Base-by-base conservation (phyloP, 2,797 vertebrate species). In the Halcyon smyrnensis region DNA sequence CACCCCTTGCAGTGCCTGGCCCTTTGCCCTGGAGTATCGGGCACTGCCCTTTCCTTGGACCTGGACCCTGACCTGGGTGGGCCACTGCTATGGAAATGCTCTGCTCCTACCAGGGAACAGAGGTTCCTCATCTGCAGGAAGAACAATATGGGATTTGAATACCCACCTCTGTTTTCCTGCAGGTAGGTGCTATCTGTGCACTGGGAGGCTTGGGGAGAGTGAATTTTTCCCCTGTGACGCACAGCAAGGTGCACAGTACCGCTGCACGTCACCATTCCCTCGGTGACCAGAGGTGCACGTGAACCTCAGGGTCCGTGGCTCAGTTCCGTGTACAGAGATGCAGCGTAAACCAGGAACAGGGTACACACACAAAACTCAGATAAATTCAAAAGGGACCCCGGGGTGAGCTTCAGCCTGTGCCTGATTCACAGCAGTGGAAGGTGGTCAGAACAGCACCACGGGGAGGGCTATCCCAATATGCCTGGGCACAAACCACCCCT, bases 271-370 rank as follows among this genome's bases (percentile, higher is more conserved):
- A 10, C 6, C 10, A 32, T 8, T 21, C 54, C 79, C 54, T 34
- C 17, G 60, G 51, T 17, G 20, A 24, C 19, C 28, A 57, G n/a
- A 65, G 36, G 41, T 14, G 63, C 15, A 10, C 3, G 3, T 1
- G 37, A 63, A 57, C 39, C 56, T 30, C 0, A 1, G 56, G 70
- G 11, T 32, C 43, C 0, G 1, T 20, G 36, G 50, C 70, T 18
- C 1, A 0, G 65, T 25, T 19, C 34, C 17, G 3, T 18, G 5
- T 7, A 32, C 62, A 39, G 20, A 41, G 15, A 34, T 11, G 56
- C 3, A 50, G 57, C 1, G 0, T 27, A 23, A 19, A 41, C 6
- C 14, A 30, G 67, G 46, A 71, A 11, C n/a, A 23, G n/a, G 6
- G 16, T 18, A 21, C 5, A 23, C 1, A 21, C 15, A n/a, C 15